Conservation (phyloP, 2,888 invertebrate genomes). For the Eristalinus aeneus region DNA sequence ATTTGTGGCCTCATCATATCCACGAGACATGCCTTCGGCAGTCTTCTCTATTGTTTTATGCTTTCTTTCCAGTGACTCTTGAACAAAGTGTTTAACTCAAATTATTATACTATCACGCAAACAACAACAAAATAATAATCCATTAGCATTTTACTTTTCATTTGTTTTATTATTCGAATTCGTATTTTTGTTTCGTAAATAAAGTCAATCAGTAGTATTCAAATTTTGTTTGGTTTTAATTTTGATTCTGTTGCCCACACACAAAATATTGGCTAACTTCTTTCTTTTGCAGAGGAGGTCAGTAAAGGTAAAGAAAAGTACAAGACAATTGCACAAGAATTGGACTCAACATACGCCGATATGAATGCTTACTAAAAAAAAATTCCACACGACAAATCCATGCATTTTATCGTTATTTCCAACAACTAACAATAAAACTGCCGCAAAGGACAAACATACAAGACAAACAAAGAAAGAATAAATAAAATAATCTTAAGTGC, state of each 20-base stretch:
- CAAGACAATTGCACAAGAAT: constrained; percentile 98
- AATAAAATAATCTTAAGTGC: constrained; percentile 36
- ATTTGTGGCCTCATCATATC: constrained; percentile 50
- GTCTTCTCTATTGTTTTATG: constrained; percentile 24
- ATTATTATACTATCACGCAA: constrained; percentile 37
- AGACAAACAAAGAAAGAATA: constrained; percentile 11
- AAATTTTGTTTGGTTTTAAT: constrained; percentile 34
- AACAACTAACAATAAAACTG: constrained; percentile 77
- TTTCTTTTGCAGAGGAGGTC: constrained; percentile 87
- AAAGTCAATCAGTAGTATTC: constrained; percentile 59
- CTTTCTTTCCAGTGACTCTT: constrained; percentile 59
- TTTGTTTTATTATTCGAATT: constrained; percentile 48
- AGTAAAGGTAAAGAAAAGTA: constrained; percentile 96
- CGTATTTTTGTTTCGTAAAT: constrained; percentile 64
- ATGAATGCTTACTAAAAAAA: constrained; percentile 84
- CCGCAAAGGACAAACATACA: constrained; percentile 47
- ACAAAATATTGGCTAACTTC: constrained; percentile 52
- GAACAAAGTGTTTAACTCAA: constrained; percentile 68
- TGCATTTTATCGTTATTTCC: constrained; percentile 75
- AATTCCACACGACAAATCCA: constrained; percentile 2
- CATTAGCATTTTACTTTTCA: constrained; percentile 19
- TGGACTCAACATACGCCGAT: constrained; percentile 98
- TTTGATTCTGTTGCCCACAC: constrained; percentile 7
- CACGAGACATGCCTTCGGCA: constrained; percentile 40
- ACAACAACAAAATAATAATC: constrained; percentile 61